phyloP scores from a whole-genome alignment of 2,113 vertebrate genomes.

The Ophthalmolycus amberensis region DNA sequence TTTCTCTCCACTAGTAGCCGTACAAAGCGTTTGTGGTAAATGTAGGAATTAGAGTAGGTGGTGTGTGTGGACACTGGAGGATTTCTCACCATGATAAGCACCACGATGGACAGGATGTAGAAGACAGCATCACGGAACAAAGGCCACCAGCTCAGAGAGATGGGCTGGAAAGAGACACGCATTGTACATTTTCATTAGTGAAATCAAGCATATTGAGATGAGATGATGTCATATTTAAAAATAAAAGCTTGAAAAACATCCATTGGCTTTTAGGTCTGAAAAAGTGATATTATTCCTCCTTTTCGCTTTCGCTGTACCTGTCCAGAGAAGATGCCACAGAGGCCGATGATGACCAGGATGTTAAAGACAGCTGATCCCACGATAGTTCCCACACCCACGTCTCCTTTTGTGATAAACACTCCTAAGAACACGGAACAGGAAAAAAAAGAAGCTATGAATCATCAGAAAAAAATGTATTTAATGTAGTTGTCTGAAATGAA shows the following conservation, averaged over 20 bases:
- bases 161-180: slow-evolving; percentile 67
- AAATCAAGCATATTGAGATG: not conserved
- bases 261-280: not conserved
- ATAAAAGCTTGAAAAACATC: not conserved
- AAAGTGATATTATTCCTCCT: not conserved
- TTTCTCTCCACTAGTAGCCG: not conserved
- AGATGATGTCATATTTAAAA: slow-evolving; percentile 5
- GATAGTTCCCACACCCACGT: slow-evolving; percentile 86
- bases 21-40: not conserved
- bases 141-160: slow-evolving; percentile 85
- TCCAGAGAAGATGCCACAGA: slow-evolving; percentile 84
- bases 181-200: not conserved
- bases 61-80: not conserved
- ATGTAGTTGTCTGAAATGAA: not conserved
- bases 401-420: slow-evolving; percentile 87
- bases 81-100: slow-evolving; percentile 83
- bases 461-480: not conserved
- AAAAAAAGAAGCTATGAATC: not conserved
- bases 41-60: not conserved
- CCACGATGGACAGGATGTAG: slow-evolving; percentile 85
- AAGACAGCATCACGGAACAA: slow-evolving; percentile 83
- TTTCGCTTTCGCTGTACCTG: slow-evolving; percentile 71
- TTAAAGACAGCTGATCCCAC: slow-evolving; percentile 88
- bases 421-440: slow-evolving; percentile 63
- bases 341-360: slow-evolving; percentile 86